Evolutionary conservation across 1,140 invertebrate species (phyloP).

Genomic region (Hyposmocoma kahamanoa): DNA sequence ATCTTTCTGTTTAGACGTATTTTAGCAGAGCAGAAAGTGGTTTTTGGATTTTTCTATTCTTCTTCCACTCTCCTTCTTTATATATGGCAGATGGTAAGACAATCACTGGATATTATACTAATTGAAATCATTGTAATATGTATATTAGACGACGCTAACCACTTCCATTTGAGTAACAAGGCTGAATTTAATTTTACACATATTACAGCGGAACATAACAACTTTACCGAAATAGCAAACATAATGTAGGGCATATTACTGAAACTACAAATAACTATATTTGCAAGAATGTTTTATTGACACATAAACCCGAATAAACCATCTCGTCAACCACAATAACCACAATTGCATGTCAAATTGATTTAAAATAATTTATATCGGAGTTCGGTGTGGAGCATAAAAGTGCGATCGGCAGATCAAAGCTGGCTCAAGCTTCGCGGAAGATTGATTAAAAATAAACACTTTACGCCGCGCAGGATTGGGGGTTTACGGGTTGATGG

Average conservation of each 20-base stretch:
- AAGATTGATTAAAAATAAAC: conserved; percentile 62
- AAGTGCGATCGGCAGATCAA: conserved; percentile 43
- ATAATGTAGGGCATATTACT: conserved; percentile 43
- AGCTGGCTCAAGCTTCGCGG: conserved; percentile 39
- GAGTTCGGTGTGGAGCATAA: conserved; percentile 19
- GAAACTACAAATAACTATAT: too few relatives aligned
- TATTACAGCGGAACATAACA: conserved; percentile 26
- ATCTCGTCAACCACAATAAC: conserved; percentile 34
- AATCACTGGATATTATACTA: too few relatives aligned
- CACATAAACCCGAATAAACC: conserved; percentile 44
- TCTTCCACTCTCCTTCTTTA: too few relatives aligned
- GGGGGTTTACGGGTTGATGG: conserved; percentile 57
- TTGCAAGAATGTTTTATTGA: conserved; percentile 43
- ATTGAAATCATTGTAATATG: too few relatives aligned
- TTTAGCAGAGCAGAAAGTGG: too few relatives aligned
- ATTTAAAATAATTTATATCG: conserved; percentile 28
- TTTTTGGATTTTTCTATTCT: too few relatives aligned
- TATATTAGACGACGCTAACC: too few relatives aligned
- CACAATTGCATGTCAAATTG: conserved; percentile 33
- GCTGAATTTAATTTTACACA: conserved; percentile 15
- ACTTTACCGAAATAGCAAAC: conserved; percentile 28
- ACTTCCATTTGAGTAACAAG: too few relatives aligned
- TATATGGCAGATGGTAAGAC: too few relatives aligned
- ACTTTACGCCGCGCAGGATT: conserved; percentile 31
- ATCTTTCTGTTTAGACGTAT: too few relatives aligned